These are phyloP conservation scores for Loriculus beryllinus DNA, from an alignment of 2,797 vertebrate genomes.

Conservation along the genomic window DNA sequence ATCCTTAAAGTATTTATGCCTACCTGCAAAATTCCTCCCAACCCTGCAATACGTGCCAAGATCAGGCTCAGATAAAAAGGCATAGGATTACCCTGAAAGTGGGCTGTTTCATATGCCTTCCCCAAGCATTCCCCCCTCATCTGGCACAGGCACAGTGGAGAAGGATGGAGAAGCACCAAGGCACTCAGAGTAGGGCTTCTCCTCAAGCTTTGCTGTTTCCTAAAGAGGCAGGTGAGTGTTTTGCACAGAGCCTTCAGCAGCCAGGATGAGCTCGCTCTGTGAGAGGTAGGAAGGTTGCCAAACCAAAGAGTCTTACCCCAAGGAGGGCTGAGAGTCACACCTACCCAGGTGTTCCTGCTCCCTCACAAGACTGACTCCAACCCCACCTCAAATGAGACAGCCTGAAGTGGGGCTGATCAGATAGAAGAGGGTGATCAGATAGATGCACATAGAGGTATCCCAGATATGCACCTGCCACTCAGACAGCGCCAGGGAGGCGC, in stretches of 20 bases:
- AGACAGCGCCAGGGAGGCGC: slow-evolving; percentile 50
- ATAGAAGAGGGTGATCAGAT: slow-evolving; percentile 46
- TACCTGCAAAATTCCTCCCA: not conserved
- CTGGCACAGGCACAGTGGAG: not conserved
- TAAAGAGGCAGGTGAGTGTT: not conserved
- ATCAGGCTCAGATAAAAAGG: not conserved
- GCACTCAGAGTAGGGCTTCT: not conserved
- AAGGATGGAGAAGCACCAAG: not conserved
- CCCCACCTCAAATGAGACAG: not conserved
- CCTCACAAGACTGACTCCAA: not conserved
- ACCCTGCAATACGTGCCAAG: not conserved
- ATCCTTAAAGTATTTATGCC: not conserved
- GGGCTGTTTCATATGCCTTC: not conserved
- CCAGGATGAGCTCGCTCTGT: not conserved
- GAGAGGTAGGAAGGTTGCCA: not conserved
- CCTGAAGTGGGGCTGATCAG: not conserved
- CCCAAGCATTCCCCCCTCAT: not conserved
- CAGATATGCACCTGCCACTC: slow-evolving; percentile 57
- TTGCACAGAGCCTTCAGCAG: not conserved
- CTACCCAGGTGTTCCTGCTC: not conserved
- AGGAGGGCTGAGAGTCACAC: not conserved
- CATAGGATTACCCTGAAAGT: not conserved
- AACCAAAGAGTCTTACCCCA: not conserved
- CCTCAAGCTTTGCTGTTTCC: not conserved
- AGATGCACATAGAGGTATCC: slow-evolving; percentile 28